Evolutionary conservation across 1,140 invertebrate genomes (phyloP).

Genomic region (Cyclargus thomasi): DNA sequence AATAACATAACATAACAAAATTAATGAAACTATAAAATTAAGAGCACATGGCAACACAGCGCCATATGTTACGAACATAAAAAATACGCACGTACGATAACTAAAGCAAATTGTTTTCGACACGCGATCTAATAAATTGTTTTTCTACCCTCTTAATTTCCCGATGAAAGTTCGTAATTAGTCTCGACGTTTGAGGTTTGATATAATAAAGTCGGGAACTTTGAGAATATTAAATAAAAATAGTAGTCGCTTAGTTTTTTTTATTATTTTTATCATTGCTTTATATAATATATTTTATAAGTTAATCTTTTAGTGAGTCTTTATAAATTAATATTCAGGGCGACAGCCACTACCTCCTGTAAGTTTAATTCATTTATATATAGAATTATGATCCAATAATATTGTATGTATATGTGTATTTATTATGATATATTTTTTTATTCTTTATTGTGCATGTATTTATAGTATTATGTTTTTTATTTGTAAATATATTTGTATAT

Average conservation of each 20-base stretch:
- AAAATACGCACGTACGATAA: not conserved
- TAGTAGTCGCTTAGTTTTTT: not conserved
- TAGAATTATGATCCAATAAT: too few species aligned
- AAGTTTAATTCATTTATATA: too few species aligned
- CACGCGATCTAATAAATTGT: constrained; percentile 3
- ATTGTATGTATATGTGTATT: too few species aligned
- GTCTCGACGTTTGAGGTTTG: not conserved
- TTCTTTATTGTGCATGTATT: too few species aligned
- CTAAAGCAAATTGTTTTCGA: not conserved
- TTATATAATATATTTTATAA: too few species aligned
- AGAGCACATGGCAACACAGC: constrained; percentile 7
- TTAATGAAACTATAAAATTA: not conserved
- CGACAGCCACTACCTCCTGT: too few species aligned
- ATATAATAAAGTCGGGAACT: not conserved
- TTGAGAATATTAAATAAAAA: not conserved
- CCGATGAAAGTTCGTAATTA: constrained; percentile 9
- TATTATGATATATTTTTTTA: too few species aligned
- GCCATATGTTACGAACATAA: not conserved
- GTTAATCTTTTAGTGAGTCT: too few species aligned
- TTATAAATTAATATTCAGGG: too few species aligned
- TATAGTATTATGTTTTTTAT: too few species aligned
- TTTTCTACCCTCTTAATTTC: constrained; percentile 12
- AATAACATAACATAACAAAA: not conserved
- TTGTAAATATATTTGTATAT: too few species aligned
- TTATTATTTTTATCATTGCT: too few species aligned